Conservation (phyloP, 2,113 vertebrate species). For the Rhadina sibilatrix region DNA sequence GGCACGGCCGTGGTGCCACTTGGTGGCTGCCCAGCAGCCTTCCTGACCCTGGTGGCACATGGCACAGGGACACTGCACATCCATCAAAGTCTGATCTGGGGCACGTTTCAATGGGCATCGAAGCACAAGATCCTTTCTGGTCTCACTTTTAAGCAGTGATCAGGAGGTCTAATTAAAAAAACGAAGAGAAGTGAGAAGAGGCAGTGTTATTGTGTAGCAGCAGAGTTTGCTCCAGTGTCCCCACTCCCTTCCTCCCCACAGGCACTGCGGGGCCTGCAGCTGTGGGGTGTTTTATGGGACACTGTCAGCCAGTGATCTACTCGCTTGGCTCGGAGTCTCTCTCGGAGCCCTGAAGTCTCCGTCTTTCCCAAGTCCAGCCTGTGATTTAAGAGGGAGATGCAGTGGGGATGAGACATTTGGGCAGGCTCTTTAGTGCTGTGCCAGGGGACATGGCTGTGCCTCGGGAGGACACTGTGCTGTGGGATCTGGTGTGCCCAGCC, state of each 20-base stretch:
- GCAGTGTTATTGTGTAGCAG: neutral
- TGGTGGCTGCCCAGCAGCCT: accelerated
- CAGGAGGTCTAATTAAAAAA: neutral
- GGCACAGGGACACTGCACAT: neutral
- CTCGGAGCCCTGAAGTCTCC: neutral
- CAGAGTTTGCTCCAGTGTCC: neutral
- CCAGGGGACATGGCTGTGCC: neutral
- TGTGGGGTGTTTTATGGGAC: neutral
- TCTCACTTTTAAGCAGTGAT: neutral
- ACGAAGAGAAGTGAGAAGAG: neutral
- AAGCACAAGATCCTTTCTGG: neutral
- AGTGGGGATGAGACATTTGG: neutral
- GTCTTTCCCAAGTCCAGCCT: neutral
- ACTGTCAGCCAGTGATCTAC: conserved; percentile 11
- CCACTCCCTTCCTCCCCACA: neutral
- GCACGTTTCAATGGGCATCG: neutral
- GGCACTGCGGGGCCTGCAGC: neutral
- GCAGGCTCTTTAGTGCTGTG: neutral
- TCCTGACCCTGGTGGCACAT: accelerated
- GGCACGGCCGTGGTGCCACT: accelerated
- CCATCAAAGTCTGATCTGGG: neutral
- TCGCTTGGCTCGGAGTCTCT: neutral
- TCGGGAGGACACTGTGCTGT: accelerated
- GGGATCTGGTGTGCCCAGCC: accelerated
- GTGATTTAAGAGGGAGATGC: neutral